Conservation (phyloP, 30 jellyfish, hydroid and myxozoan species). For the Catostylus mosaicus region DNA sequence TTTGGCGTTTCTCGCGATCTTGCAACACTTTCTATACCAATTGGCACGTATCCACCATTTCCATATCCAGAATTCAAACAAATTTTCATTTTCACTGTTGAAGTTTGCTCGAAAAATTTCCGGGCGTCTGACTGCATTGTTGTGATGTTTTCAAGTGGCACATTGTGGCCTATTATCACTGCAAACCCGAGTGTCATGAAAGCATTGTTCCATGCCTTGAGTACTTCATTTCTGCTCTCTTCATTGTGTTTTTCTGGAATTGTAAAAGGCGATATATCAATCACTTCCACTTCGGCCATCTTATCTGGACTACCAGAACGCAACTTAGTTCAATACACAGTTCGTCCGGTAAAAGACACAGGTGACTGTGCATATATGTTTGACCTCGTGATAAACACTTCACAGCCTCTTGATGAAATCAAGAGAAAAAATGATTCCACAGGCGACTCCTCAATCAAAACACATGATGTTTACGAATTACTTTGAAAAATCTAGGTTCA, state of each 20-base stretch:
- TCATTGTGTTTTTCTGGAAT: not conserved
- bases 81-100: slow-evolving; percentile 31
- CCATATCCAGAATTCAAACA: slow-evolving; percentile 49
- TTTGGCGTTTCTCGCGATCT: slow-evolving; percentile 7
- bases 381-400: too few relatives aligned
- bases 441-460: too few relatives aligned
- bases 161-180: slow-evolving; percentile 47
- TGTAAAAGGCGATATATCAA: slow-evolving; percentile 48
- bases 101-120: slow-evolving; percentile 19
- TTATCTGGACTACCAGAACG: too few relatives aligned
- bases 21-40: slow-evolving; percentile 62
- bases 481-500: too few relatives aligned
- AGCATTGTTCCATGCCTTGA: slow-evolving; percentile 26
- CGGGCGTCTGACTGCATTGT: slow-evolving; percentile 21
- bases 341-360: too few relatives aligned
- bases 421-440: too few relatives aligned
- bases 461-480: too few relatives aligned
- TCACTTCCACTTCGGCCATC: slow-evolving; percentile 11
- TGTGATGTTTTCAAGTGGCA: slow-evolving; percentile 1
- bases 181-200: slow-evolving; percentile 46
- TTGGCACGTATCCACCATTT: slow-evolving; percentile 57
- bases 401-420: too few relatives aligned
- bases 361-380: too few relatives aligned
- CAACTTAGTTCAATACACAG: too few relatives aligned
- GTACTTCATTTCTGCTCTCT: slow-evolving; percentile 13